Conservation (phyloP, 2,888 invertebrate genomes). For the Papilio demoleus region DNA sequence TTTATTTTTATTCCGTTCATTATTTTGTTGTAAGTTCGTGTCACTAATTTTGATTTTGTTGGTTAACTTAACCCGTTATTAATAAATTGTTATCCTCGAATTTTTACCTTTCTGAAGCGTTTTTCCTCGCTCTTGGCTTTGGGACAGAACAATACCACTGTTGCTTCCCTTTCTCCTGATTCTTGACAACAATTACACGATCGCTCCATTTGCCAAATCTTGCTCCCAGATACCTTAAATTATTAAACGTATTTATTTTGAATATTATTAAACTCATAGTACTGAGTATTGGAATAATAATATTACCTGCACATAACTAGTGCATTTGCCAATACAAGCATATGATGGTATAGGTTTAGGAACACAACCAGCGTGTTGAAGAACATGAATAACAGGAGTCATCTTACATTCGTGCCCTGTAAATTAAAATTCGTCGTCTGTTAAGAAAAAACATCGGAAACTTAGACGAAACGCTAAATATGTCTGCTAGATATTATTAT, state of each 20-base stretch:
- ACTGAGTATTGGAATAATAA: background rate
- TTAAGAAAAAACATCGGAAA: background rate
- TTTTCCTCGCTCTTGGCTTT: conserved; percentile 94
- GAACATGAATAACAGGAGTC: conserved; percentile 95
- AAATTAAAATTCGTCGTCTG: conserved; percentile 39
- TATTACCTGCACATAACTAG: conserved; percentile 94
- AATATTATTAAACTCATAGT: background rate
- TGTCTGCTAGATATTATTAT: no score
- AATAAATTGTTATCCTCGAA: background rate
- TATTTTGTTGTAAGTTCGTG: no score
- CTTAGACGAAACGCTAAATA: no score
- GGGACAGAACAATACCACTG: conserved; percentile 94
- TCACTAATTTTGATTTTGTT: background rate
- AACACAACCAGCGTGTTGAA: conserved; percentile 95
- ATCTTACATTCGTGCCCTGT: conserved; percentile 92
- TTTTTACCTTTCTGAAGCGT: conserved; percentile 90
- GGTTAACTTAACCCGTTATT: background rate
- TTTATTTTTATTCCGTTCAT: no score
- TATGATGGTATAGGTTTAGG: conserved; percentile 97
- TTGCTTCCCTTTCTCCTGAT: conserved; percentile 95
- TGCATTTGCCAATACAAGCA: conserved; percentile 95
- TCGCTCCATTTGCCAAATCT: conserved; percentile 98
- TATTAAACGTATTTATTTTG: conserved; percentile 16
- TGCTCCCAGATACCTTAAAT: conserved; percentile 93
- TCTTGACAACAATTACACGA: conserved; percentile 98